Evolutionary conservation across 2,888 invertebrate genomes (phyloP).

Genomic region (Lagria hirta): DNA sequence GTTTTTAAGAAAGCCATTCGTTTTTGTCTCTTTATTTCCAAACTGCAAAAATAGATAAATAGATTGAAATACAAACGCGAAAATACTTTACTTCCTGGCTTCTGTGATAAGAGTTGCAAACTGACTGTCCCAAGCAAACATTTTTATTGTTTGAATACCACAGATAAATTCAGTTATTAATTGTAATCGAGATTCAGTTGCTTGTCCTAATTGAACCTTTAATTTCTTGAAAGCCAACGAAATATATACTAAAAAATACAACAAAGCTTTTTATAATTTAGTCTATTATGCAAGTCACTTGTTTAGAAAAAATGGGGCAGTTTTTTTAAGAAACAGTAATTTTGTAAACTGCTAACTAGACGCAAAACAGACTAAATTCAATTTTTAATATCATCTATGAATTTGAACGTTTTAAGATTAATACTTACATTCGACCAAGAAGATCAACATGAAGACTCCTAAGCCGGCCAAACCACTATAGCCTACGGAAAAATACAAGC

Average conservation of each 20-base stretch:
- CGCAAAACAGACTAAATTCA: too few species aligned
- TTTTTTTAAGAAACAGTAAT: too few species aligned
- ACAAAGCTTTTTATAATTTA: too few species aligned
- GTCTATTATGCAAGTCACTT: too few species aligned
- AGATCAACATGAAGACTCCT: slow-evolving; percentile 53
- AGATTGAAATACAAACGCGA: not conserved
- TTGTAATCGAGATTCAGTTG: slow-evolving; percentile 83
- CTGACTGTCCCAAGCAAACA: slow-evolving; percentile 93
- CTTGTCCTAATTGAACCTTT: slow-evolving; percentile 65
- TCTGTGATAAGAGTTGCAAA: slow-evolving; percentile 75
- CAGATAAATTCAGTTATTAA: slow-evolving; percentile 88
- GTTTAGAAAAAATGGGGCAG: too few species aligned
- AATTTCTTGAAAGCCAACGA: too few species aligned
- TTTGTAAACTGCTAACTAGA: too few species aligned
- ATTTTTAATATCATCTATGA: too few species aligned
- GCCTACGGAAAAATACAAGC: slow-evolving; percentile 64
- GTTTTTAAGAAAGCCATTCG: slow-evolving; percentile 73
- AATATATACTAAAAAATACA: too few species aligned
- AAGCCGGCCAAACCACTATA: slow-evolving; percentile 57
- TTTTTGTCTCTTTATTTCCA: slow-evolving; percentile 68
- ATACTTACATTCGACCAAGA: slow-evolving; percentile 52
- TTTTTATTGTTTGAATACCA: slow-evolving; percentile 90
- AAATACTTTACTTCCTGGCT: slow-evolving; percentile 58
- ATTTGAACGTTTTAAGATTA: too few species aligned
- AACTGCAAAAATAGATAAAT: slow-evolving; percentile 52